Conservation (phyloP, 2,113 vertebrate species). For the Ophiodon elongatus region DNA sequence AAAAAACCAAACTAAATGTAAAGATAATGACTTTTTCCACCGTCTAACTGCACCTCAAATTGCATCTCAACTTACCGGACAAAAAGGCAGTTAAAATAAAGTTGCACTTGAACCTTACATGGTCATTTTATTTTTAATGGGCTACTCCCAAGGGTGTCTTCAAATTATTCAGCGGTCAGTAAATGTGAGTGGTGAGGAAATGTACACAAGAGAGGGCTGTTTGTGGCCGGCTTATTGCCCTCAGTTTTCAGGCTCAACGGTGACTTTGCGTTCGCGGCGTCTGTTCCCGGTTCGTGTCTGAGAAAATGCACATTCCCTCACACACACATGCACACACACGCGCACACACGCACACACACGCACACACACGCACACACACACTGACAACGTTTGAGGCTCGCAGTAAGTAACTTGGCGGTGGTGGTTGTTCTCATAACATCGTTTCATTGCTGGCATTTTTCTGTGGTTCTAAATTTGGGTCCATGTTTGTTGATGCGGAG, state of each 20-base stretch:
- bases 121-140: slow-evolving; percentile 70
- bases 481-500: slow-evolving; percentile 76
- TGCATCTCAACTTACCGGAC: slow-evolving; percentile 74
- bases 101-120: slow-evolving; percentile 71
- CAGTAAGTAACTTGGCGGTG: slow-evolving; percentile 44
- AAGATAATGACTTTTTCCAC: slow-evolving; percentile 74
- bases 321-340: not conserved
- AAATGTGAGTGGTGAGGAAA: slow-evolving; percentile 69
- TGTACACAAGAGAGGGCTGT: slow-evolving; percentile 46
- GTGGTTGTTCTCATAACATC: slow-evolving; percentile 73
- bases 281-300: slow-evolving; percentile 39
- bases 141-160: slow-evolving; percentile 65
- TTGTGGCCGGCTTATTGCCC: slow-evolving; percentile 44
- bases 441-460: slow-evolving; percentile 78
- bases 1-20: slow-evolving; percentile 64
- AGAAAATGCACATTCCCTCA: slow-evolving; percentile 35
- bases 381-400: slow-evolving; percentile 19
- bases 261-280: slow-evolving; percentile 53
- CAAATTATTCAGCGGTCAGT: slow-evolving; percentile 65
- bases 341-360: not conserved
- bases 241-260: slow-evolving; percentile 47
- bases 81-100: slow-evolving; percentile 70
- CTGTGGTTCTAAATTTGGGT: slow-evolving; percentile 75
- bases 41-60: slow-evolving; percentile 65
- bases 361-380: not conserved